These are phyloP conservation scores for Eupithecia centaureata DNA, from an alignment of 2,888 invertebrate genomes.

Conservation along the genomic window DNA sequence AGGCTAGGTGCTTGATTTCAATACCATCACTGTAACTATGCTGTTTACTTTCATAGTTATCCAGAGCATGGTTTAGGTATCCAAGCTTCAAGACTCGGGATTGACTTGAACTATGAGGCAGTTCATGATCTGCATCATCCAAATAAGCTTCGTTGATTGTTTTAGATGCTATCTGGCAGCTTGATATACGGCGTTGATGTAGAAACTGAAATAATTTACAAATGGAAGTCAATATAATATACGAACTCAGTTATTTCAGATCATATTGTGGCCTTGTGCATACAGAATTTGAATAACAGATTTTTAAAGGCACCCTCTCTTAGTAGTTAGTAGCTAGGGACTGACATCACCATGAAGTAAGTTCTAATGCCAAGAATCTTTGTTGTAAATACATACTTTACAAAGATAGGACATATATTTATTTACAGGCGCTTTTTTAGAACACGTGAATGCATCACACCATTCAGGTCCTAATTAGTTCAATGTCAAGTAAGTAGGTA, in stretches of 20 bases:
- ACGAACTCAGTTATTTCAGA: not conserved
- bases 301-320: not conserved
- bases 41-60: conserved; percentile 45
- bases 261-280: not conserved
- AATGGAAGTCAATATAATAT: conserved; percentile 13
- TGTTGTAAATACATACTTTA: conserved; percentile 25
- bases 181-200: conserved; percentile 71
- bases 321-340: not conserved
- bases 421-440: conserved; percentile 24
- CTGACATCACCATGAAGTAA: conserved; percentile 17
- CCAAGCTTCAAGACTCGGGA: conserved; percentile 28
- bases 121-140: conserved; percentile 63
- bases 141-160: conserved; percentile 58
- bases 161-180: conserved; percentile 67
- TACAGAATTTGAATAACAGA: not conserved
- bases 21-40: conserved; percentile 54
- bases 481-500: conserved; percentile 61
- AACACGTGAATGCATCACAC: conserved; percentile 52
- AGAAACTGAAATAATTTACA: conserved; percentile 63
- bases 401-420: conserved; percentile 29
- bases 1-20: conserved; percentile 57
- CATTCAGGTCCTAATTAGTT: conserved; percentile 53
- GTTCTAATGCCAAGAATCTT: conserved; percentile 24
- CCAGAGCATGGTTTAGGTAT: conserved; percentile 41
- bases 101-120: conserved; percentile 47